Evolutionary conservation across 1,140 invertebrate species (phyloP).

Genomic region (Bombus cullumanus): DNA sequence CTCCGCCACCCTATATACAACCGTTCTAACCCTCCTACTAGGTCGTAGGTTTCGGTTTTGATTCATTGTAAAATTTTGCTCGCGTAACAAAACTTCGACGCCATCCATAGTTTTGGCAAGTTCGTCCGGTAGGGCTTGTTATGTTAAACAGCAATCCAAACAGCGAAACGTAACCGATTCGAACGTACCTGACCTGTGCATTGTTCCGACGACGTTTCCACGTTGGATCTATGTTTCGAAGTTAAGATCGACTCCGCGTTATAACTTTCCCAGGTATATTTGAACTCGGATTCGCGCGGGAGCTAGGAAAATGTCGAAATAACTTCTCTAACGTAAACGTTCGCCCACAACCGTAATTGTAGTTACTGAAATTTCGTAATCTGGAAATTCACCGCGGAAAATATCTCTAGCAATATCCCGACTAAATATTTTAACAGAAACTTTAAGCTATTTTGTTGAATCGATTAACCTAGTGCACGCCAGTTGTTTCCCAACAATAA

Average conservation of each 20-base stretch:
- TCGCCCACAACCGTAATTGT: not conserved
- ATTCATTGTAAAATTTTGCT: not conserved
- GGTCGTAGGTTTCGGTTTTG: not conserved
- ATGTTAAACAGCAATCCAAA: conserved; percentile 41
- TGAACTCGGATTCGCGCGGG: conserved; percentile 14
- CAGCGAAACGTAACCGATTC: conserved; percentile 32
- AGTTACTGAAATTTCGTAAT: conserved; percentile 9
- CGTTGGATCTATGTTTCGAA: conserved; percentile 35
- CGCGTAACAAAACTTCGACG: not conserved
- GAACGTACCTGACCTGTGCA: not conserved
- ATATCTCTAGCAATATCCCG: not conserved
- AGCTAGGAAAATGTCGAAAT: conserved; percentile 6
- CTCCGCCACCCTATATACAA: not conserved
- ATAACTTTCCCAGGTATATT: conserved; percentile 21
- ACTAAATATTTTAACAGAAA: not conserved
- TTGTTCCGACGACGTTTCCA: conserved; percentile 29
- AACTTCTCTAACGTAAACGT: conserved; percentile 24
- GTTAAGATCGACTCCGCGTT: conserved; percentile 37
- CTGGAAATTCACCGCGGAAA: not conserved
- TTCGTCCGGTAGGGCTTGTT: conserved; percentile 30
- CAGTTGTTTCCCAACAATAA: not conserved
- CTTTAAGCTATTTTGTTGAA: too few relatives aligned
- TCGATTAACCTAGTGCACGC: not conserved
- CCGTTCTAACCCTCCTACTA: not conserved
- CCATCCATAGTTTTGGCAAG: not conserved